A percentile compares a stretch with the other conserved stretches of the same genome.
These are phyloP conservation scores for Sebastes elongatus DNA, from an alignment of 2,797 vertebrate species.

Conservation along the genomic window DNA sequence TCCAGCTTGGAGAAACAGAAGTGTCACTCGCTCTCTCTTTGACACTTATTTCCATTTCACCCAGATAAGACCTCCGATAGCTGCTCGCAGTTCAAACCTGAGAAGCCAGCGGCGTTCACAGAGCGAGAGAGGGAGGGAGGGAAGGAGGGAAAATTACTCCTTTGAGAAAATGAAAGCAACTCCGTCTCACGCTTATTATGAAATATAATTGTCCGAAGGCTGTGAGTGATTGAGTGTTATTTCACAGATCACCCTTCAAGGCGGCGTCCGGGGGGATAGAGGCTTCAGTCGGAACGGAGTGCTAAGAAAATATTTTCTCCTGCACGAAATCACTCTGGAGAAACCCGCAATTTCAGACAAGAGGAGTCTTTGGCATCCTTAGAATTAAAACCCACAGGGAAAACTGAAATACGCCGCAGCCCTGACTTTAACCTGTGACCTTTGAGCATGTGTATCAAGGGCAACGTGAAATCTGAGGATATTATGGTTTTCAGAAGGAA, in stretches of 20 bases:
- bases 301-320: slow-evolving; percentile 30
- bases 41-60: neutral
- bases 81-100: neutral
- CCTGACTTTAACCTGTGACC: slow-evolving; percentile 20
- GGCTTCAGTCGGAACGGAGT: neutral
- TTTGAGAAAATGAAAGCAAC: slow-evolving; percentile 37
- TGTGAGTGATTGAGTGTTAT: slow-evolving; percentile 20
- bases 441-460: neutral
- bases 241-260: slow-evolving; percentile 29
- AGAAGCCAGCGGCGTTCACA: neutral
- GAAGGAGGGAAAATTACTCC: neutral
- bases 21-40: neutral
- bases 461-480: slow-evolving; percentile 4
- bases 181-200: slow-evolving; percentile 6
- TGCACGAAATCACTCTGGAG: slow-evolving; percentile 15
- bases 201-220: slow-evolving; percentile 25
- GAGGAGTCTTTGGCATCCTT: neutral
- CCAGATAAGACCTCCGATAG: slow-evolving; percentile 28
- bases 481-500: slow-evolving; percentile 12
- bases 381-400: slow-evolving; percentile 26
- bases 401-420: neutral
- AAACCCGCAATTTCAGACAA: slow-evolving; percentile 15
- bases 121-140: neutral
- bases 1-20: neutral
- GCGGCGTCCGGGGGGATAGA: neutral